phyloP scores from a whole-genome alignment of 2,113 vertebrate genomes.

The Brienomyrus longianalis region DNA sequence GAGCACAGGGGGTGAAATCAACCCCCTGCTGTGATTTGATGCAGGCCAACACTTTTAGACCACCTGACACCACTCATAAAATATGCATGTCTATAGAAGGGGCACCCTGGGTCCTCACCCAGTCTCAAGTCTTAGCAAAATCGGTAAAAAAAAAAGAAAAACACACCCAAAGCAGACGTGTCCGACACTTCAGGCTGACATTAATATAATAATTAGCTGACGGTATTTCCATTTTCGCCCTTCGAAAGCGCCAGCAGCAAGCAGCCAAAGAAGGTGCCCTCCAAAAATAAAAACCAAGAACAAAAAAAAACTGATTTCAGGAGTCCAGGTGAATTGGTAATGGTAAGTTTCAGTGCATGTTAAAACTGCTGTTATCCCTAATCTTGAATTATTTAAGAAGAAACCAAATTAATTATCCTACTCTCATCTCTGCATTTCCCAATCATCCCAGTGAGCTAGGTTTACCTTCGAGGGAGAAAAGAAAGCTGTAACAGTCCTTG shows the following conservation, averaged over 20 bases:
- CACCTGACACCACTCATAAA: neutral
- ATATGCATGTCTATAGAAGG: slow-evolving; percentile 1
- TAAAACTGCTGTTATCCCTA: neutral
- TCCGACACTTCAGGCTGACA: neutral
- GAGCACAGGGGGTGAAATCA: neutral
- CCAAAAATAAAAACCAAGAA: neutral
- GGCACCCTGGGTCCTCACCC: neutral
- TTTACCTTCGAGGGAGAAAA: slow-evolving; percentile 68
- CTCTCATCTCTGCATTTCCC: slow-evolving; percentile 22
- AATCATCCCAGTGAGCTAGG: neutral
- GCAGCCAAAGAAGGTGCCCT: neutral
- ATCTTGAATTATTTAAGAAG: neutral
- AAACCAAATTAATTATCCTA: slow-evolving; percentile 8
- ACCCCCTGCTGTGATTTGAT: neutral
- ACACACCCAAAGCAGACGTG: neutral
- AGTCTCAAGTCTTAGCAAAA: neutral
- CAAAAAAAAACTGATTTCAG: slow-evolving; percentile 8
- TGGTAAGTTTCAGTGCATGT: slow-evolving; percentile 5
- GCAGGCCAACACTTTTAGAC: neutral
- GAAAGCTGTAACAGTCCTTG: slow-evolving; percentile 65
- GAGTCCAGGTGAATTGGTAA: neutral
- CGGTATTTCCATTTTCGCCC: neutral
- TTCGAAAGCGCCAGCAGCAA: neutral
- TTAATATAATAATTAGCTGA: neutral
- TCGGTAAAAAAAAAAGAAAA: neutral